Conservation (phyloP, 2,888 invertebrate genomes). For the Azorinus chamasolen region DNA sequence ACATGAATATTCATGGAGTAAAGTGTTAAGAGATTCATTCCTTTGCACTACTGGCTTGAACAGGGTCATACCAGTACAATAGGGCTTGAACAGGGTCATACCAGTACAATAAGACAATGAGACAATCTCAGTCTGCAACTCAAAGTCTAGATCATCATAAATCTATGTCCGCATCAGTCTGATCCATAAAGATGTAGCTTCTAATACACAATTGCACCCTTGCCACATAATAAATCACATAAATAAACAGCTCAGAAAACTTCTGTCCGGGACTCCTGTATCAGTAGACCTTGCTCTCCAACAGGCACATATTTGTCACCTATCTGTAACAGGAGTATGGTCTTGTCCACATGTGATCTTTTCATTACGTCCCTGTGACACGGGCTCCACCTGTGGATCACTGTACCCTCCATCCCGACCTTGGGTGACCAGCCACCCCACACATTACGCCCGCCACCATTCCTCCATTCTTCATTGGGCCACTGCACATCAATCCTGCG, state of each 20-base stretch:
- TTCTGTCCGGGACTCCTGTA: slow-evolving; percentile 85
- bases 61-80: too few species aligned
- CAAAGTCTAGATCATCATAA: too few species aligned
- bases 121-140: too few species aligned
- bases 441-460: slow-evolving; percentile 94
- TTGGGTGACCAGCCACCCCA: slow-evolving; percentile 97
- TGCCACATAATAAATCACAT: too few species aligned
- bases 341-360: slow-evolving; percentile 96
- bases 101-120: too few species aligned
- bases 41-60: too few species aligned
- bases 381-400: slow-evolving; percentile 97
- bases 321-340: slow-evolving; percentile 96
- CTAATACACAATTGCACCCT: too few species aligned
- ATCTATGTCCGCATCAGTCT: too few species aligned
- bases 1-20: too few species aligned
- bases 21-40: too few species aligned
- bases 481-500: slow-evolving; percentile 97
- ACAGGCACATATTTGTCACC: slow-evolving; percentile 97
- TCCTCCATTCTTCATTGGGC: slow-evolving; percentile 96
- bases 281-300: slow-evolving; percentile 92
- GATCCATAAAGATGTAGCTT: too few species aligned
- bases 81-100: too few species aligned
- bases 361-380: slow-evolving; percentile 95
- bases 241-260: slow-evolving; percentile 20
- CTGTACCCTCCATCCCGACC: slow-evolving; percentile 96